Evolutionary conservation across 2,113 vertebrate genomes (phyloP).

Genomic region (Corapipo altera): DNA sequence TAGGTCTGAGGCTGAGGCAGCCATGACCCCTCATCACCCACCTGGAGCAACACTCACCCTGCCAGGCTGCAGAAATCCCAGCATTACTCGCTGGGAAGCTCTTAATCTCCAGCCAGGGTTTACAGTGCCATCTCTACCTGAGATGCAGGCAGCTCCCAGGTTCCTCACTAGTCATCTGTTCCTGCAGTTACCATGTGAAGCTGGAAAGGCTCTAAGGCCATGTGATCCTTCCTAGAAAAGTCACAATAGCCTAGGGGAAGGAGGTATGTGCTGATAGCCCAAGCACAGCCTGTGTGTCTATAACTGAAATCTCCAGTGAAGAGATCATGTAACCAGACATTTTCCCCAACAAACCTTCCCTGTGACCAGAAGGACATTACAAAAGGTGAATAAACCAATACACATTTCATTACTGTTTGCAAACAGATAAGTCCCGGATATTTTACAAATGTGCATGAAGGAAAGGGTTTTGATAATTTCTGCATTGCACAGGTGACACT

Average conservation of each 20-base stretch:
- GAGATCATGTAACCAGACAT: neutral
- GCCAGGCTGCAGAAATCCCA: neutral
- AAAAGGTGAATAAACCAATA: neutral
- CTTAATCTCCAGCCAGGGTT: neutral
- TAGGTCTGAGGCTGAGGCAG: neutral
- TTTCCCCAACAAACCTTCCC: neutral
- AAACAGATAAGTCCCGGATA: neutral
- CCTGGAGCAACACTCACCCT: neutral
- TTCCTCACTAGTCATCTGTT: neutral
- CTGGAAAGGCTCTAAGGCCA: neutral
- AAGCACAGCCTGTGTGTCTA: neutral
- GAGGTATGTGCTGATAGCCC: neutral
- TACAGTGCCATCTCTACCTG: neutral
- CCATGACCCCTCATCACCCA: neutral
- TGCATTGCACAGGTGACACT: neutral
- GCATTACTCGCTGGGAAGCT: rapidly evolving
- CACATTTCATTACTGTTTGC: neutral
- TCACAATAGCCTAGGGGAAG: rapidly evolving
- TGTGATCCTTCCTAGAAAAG: neutral
- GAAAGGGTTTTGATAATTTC: neutral
- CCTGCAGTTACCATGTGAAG: neutral
- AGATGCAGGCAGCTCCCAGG: neutral
- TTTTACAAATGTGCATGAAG: neutral
- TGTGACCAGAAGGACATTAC: neutral
- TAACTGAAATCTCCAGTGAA: neutral